Percentiles rank a stretch among this genome's conserved stretches.
These are phyloP conservation scores for Sula dactylatra DNA, from an alignment of 2,113 vertebrate genomes.

Conservation along the genomic window DNA sequence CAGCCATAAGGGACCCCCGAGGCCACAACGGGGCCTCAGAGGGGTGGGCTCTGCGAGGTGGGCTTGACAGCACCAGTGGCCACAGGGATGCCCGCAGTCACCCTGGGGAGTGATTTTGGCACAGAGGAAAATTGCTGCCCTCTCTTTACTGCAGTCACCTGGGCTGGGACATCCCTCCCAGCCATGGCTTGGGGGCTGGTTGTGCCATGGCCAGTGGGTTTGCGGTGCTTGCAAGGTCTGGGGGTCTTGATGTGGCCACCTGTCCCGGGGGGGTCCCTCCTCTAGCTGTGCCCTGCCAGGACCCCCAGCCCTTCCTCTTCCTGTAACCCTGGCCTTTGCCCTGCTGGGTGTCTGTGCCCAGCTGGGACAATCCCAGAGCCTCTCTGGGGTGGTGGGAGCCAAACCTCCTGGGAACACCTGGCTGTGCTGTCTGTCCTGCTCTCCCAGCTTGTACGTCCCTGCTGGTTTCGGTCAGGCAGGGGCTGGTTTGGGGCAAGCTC, in stretches of 20 bases:
- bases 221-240: neutral
- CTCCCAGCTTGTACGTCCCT: neutral
- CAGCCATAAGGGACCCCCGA: neutral
- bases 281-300: neutral
- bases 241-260: neutral
- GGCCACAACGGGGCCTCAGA: no score
- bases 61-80: fast-evolving
- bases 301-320: neutral
- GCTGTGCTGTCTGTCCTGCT: neutral
- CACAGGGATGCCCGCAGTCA: fast-evolving
- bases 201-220: fast-evolving
- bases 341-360: neutral
- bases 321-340: fast-evolving
- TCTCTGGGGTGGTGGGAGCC: neutral
- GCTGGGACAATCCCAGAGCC: neutral
- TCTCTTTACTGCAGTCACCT: neutral
- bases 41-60: fast-evolving
- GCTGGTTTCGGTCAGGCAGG: neutral
- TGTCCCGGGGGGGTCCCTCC: neutral
- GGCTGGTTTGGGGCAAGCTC: neutral
- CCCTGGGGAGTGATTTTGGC: neutral
- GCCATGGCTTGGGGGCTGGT: fast-evolving
- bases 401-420: neutral
- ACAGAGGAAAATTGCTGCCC: neutral
- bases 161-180: neutral